A percentile compares a stretch with the other conserved stretches of the same genome.
phyloP scores from a whole-genome alignment of 2,888 invertebrate genomes.

The Eudasyphora cyanicolor region DNA sequence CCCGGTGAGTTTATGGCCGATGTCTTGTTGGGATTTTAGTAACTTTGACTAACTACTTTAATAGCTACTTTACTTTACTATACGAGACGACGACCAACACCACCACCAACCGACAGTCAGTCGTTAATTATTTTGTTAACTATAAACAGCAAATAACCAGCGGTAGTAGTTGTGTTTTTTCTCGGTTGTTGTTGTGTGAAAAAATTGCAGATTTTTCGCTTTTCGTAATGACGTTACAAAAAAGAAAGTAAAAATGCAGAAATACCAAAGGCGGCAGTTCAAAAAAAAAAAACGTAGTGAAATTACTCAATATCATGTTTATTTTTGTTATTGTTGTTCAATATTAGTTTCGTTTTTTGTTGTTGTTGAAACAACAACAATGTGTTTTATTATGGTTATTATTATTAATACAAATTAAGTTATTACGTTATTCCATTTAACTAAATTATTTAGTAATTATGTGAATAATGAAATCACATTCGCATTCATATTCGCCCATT shows the following conservation, averaged over 20 bases:
- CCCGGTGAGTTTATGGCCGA: no score
- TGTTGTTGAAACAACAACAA: background rate
- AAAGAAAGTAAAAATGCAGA: constrained; percentile 8
- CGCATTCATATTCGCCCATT: no score
- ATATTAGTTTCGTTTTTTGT: background rate
- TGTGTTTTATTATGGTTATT: background rate
- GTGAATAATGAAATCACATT: background rate
- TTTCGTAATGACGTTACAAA: background rate
- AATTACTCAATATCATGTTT: constrained; percentile 1
- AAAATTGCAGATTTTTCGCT: background rate
- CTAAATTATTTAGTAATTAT: background rate
- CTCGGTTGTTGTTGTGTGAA: background rate
- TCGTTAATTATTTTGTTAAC: background rate
- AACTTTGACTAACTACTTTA: no score
- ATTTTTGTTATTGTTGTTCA: background rate
- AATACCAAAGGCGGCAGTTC: background rate
- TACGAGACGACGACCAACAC: no score
- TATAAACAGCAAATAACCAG: background rate
- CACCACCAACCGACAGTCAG: background rate
- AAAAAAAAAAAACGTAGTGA: background rate
- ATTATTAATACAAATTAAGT: background rate
- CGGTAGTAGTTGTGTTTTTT: background rate
- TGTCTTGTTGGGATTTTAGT: no score
- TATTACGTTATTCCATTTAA: background rate
- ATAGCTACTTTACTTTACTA: no score